Evolutionary conservation across 2,113 vertebrate genomes (phyloP), one percentile per base, ranked within the genome.

Genomic region (Hipposideros armiger): DNA sequence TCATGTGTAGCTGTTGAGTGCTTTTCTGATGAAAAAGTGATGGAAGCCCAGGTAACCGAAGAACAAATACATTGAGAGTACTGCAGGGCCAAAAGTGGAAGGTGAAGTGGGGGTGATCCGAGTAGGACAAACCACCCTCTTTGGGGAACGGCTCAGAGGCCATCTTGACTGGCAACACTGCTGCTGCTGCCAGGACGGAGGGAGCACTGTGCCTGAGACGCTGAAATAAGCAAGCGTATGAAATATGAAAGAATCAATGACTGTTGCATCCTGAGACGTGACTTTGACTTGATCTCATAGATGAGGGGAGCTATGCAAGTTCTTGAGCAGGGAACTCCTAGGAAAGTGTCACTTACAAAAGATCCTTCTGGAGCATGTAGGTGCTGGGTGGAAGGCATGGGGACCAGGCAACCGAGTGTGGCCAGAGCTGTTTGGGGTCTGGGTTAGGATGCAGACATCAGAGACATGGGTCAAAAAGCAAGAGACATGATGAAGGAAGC

Each of bases 151-250:
- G 56, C 4, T 2, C 7, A 32, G 20, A 14, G 76, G 74, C 47
- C 36, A 3, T 66, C 47, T 13, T 2, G 10, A 17, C 1, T 0
- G 62, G 2, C 10, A 1, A 3, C 50, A 7, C 36, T 36, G 36
- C 36, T 36, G 36, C 36, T 36, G 36, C 36, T 36, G 36, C 36
- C 36, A 36, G 36, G 5, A 5, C 11, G 72, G 47, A 6, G 36
- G 0, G 36, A 40, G 22, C 45, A 1, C 7, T 20, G 80, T 1
- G 26, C 56, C 73, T 2, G 47, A 19, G n/a, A 30, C 24, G 2
- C 52, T 9, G 74, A 36, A 36, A 36, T 36, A 36, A 36, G 42
- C 2, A 28, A 26, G 20, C 0, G 11, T 24, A 16, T 7, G 60
- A 22, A 11, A 30, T n/a, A 3, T 15, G 62, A 13, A n/a, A 52